Percentiles rank a stretch among this genome's conserved stretches.
phyloP scores from a whole-genome alignment of 2,113 vertebrate genomes.

The Daubentonia madagascariensis region DNA sequence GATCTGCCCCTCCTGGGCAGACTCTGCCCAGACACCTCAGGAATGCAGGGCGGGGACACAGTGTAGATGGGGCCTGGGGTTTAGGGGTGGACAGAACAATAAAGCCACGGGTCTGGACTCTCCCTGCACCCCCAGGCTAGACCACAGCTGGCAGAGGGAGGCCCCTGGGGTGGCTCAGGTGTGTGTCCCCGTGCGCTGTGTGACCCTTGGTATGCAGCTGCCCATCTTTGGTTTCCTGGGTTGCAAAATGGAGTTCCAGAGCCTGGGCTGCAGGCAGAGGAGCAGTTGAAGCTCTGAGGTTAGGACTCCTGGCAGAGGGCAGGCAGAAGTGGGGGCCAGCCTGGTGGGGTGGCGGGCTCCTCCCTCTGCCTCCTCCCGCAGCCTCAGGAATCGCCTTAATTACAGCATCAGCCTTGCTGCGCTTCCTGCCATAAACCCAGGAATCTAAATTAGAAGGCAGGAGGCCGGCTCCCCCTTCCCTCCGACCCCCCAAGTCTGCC shows the following conservation, averaged over 20 bases:
- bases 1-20: conserved; percentile 31
- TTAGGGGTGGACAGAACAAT: background rate
- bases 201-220: background rate
- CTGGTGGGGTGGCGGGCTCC: background rate
- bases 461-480: conserved; percentile 48
- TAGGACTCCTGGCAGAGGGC: background rate
- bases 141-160: background rate
- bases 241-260: background rate
- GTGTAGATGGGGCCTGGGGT: background rate
- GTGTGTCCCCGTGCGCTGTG: background rate
- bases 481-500: conserved; percentile 69
- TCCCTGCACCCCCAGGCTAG: background rate
- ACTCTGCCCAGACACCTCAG: conserved; percentile 55
- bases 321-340: conserved; percentile 1
- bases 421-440: conserved; percentile 78
- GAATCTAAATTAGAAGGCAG: conserved; percentile 79
- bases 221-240: background rate
- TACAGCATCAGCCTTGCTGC: conserved; percentile 55
- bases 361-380: conserved; percentile 37
- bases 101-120: background rate
- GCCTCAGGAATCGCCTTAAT: conserved; percentile 73
- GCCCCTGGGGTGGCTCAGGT: background rate
- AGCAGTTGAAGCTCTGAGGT: background rate
- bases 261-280: background rate
- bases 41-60: conserved; percentile 41